Conservation (phyloP, 2,888 invertebrate species). For the Drosophila barbarae region DNA sequence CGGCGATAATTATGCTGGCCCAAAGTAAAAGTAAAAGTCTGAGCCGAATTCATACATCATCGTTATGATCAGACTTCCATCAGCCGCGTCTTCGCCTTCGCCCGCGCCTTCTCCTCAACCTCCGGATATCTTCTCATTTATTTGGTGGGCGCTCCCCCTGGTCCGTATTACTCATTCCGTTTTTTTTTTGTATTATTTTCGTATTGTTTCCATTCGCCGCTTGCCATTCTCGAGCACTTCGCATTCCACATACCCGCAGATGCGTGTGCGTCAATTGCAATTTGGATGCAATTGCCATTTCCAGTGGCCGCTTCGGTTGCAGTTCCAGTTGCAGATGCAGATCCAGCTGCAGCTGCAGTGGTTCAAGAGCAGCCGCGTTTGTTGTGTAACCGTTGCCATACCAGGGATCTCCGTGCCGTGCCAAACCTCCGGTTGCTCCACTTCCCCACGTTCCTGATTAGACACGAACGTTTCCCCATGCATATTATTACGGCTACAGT, state of each 20-base stretch:
- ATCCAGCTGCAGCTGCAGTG: constrained; percentile 46
- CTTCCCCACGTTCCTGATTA: constrained; percentile 34
- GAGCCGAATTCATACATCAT: constrained; percentile 28
- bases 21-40: constrained; percentile 39
- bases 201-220: constrained; percentile 24
- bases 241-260: constrained; percentile 43
- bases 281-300: constrained; percentile 41
- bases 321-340: constrained; percentile 33
- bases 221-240: constrained; percentile 36
- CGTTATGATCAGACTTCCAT: constrained; percentile 30
- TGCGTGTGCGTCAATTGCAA: constrained; percentile 55
- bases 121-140: constrained; percentile 6
- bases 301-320: constrained; percentile 15
- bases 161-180: constrained; percentile 57
- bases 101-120: neutral
- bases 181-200: constrained; percentile 47
- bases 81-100: constrained; percentile 42
- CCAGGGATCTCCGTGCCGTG: constrained; percentile 16
- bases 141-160: constrained; percentile 36
- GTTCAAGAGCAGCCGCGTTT: constrained; percentile 47
- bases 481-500: constrained; percentile 15
- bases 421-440: constrained; percentile 13
- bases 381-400: constrained; percentile 16
- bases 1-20: constrained; percentile 50
- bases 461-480: constrained; percentile 27